Conservation (phyloP, 1,140 invertebrate species). For the Eciton burchellii region DNA sequence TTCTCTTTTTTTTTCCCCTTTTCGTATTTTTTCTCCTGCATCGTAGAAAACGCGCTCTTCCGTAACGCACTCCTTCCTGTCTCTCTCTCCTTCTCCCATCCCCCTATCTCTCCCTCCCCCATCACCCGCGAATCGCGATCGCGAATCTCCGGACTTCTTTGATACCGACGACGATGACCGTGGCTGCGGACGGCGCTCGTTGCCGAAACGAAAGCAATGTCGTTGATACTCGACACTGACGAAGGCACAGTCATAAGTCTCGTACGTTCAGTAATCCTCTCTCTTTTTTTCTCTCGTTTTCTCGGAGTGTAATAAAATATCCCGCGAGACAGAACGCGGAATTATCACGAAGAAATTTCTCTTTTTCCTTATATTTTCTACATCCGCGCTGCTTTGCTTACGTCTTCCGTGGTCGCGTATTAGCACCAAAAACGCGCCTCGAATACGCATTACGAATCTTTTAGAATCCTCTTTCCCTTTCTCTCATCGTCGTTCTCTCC, state of each 20-base stretch:
- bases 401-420: slow-evolving; percentile 76
- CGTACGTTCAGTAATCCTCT: slow-evolving; percentile 75
- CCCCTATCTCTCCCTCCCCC: too few relatives aligned
- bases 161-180: slow-evolving; percentile 76
- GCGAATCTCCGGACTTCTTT: slow-evolving; percentile 44
- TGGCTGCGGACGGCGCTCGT: slow-evolving; percentile 68
- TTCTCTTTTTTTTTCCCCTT: slow-evolving; percentile 45
- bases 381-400: slow-evolving; percentile 57
- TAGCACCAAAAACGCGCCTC: slow-evolving; percentile 82
- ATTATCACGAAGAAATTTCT: slow-evolving; percentile 72
- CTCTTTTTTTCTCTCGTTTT: slow-evolving; percentile 57
- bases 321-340: slow-evolving; percentile 61
- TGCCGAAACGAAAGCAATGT: slow-evolving; percentile 75
- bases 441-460: slow-evolving; percentile 62
- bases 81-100: too few relatives aligned
- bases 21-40: slow-evolving; percentile 23
- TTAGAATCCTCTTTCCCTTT: slow-evolving; percentile 37
- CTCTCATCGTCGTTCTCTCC: too few relatives aligned
- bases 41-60: slow-evolving; percentile 37
- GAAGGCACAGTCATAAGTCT: slow-evolving; percentile 84
- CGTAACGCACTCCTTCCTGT: slow-evolving; percentile 4
- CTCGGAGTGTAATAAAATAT: slow-evolving; percentile 67
- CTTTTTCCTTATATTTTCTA: slow-evolving; percentile 63
- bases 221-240: slow-evolving; percentile 78
- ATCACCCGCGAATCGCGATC: slow-evolving; percentile 68